A percentile compares a stretch with the other conserved stretches of the same genome.
Conservation (phyloP, 2,797 vertebrate genomes). For the Bradypodion ventrale region DNA sequence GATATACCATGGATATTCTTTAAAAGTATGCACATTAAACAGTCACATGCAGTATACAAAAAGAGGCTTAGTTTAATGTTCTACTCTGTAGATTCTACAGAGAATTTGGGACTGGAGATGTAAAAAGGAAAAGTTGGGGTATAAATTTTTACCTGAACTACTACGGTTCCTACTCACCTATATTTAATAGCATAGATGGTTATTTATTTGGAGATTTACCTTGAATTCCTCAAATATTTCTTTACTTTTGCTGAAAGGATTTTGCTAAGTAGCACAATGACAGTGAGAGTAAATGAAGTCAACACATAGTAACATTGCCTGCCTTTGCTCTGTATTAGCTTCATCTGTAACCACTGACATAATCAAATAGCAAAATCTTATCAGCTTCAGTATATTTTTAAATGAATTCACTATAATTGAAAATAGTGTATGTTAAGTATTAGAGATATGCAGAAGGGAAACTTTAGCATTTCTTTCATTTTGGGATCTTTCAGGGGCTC, state of each 20-base stretch:
- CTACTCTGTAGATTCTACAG: neutral
- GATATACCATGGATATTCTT: neutral
- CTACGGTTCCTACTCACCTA: neutral
- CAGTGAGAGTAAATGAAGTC: neutral
- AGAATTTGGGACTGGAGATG: too few relatives aligned
- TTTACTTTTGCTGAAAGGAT: neutral
- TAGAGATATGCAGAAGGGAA: too few relatives aligned
- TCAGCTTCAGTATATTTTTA: too few relatives aligned
- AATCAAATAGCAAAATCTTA: neutral
- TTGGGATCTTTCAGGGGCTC: too few relatives aligned
- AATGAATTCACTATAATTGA: too few relatives aligned
- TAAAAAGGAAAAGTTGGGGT: too few relatives aligned
- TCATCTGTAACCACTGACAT: neutral
- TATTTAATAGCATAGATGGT: neutral
- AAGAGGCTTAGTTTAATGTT: neutral
- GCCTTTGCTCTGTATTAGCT: neutral
- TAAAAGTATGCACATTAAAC: too few relatives aligned
- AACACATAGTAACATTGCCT: neutral
- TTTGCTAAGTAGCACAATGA: too few relatives aligned
- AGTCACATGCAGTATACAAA: neutral
- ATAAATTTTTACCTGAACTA: neutral
- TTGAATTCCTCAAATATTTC: neutral
- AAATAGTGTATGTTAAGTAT: too few relatives aligned
- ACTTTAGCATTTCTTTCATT: too few relatives aligned
- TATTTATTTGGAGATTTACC: neutral